phyloP scores from a whole-genome alignment of 1,140 invertebrate genomes.

The Trichoplusia ni region DNA sequence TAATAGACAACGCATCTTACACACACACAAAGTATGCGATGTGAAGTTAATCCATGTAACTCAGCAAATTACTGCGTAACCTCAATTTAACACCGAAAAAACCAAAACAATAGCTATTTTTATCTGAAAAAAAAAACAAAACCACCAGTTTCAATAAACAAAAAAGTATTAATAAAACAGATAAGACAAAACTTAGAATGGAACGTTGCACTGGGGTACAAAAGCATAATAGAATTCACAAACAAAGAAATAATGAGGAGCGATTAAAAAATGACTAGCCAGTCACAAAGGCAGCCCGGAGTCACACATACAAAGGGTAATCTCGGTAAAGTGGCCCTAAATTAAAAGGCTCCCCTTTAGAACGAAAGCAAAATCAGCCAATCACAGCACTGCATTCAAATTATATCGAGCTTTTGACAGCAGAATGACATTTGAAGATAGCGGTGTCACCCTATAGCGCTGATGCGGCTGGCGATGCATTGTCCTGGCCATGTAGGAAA shows the following conservation, averaged over 20 bases:
- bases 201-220: no score
- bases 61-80: no score
- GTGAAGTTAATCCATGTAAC: no score
- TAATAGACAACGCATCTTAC: no score
- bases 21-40: no score
- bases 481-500: slow-evolving; percentile 10
- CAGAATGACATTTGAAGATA: slow-evolving; percentile 71
- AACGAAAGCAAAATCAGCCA: slow-evolving; percentile 44
- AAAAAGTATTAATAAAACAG: no score
- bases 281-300: slow-evolving; percentile 71
- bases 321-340: slow-evolving; percentile 70
- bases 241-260: slow-evolving; percentile 59
- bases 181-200: no score
- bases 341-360: slow-evolving; percentile 66
- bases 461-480: slow-evolving; percentile 8
- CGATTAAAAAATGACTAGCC: slow-evolving; percentile 73
- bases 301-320: slow-evolving; percentile 66
- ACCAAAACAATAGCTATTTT: no score
- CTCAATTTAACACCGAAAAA: no score
- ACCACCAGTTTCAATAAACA: no score
- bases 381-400: slow-evolving; percentile 43
- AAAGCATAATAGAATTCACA: slow-evolving; percentile 38
- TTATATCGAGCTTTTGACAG: slow-evolving; percentile 57
- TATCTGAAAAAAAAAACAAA: no score
- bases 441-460: slow-evolving; percentile 53